Evolutionary conservation across 2,888 invertebrate species (phyloP), one percentile per base, ranked within the genome.

Genomic region (Lamellibrachia satsuma): DNA sequence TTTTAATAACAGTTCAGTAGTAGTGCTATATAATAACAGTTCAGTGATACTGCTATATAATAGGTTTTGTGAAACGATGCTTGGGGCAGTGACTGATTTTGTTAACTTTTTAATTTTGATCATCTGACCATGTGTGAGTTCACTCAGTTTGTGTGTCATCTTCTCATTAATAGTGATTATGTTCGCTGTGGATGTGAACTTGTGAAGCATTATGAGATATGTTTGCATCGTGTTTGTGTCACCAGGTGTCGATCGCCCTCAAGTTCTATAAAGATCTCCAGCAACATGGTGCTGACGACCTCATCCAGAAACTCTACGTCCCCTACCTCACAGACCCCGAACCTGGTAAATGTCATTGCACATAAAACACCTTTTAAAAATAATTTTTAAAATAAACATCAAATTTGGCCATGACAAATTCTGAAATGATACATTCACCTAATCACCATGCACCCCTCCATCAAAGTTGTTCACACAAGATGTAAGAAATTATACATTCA

Each of bases 251-350:
- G 97, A 99, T 99, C 97, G 98, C 98, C 95, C 97, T 99, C 96
- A 99, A 99, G 97, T 99, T 99, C 97, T 99, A 99, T 95, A 98
- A 99, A 97, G 99, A 99, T 97, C 97, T 99, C 96, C 98, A 99
- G 97, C 98, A 99, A 97, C 98, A 99, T 97, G 99, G 99, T 94
- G 99, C 99, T 93, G 99, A 99, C 97, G 98, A 99, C 97, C 97
- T 99, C 94, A 97, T 99, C 94, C 98, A 98, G 97, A 97, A 98
- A 96, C 98, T 98, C 96, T 99, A 99, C 97, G 99, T 98, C 93
- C 97, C 97, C 93, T 97, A 98, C 95, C 97, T 99, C 94, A 97
- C 98, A 93, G 97, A 98, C 93, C 97, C 99, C 92, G 99, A 99
- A 97, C 98, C 98, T 96, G 99, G 98, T 98, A 94, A 94, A 94